Conservation (phyloP, 2,797 vertebrate genomes). For the Zenarchopterus dispar region DNA sequence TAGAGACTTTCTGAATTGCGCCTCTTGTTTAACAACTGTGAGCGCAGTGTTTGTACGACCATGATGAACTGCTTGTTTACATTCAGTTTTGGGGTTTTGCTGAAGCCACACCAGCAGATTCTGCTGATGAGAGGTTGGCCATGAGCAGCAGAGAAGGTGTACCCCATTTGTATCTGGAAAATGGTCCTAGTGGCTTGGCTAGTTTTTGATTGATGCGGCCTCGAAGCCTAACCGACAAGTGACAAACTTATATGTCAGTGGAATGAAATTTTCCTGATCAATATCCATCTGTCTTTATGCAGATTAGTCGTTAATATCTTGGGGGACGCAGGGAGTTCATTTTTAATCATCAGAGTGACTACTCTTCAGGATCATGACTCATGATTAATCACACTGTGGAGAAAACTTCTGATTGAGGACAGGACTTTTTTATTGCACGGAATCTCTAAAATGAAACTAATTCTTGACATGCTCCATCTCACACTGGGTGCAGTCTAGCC, state of each 20-base stretch:
- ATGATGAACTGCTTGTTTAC: conserved; percentile 14
- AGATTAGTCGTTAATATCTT: conserved; percentile 20
- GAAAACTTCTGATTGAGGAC: conserved; percentile 1
- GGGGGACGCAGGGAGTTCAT: not conserved
- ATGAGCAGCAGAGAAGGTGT: conserved; percentile 11
- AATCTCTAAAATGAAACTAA: not conserved
- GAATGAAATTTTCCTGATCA: conserved; percentile 38
- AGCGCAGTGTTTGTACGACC: conserved; percentile 24
- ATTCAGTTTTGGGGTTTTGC: conserved; percentile 13
- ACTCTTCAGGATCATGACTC: conserved; percentile 30
- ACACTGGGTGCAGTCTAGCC: not conserved
- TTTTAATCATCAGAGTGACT: conserved; percentile 11
- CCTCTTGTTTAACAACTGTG: conserved; percentile 34
- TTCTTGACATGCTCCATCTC: not conserved
- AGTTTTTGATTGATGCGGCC: conserved; percentile 48
- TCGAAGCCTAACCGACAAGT: conserved; percentile 29
- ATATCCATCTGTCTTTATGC: conserved; percentile 45
- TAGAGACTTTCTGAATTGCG: conserved; percentile 3
- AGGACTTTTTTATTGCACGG: conserved; percentile 8
- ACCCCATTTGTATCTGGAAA: conserved; percentile 31
- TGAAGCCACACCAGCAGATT: not conserved
- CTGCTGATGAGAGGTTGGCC: conserved; percentile 19
- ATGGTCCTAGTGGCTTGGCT: conserved; percentile 16
- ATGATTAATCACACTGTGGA: conserved; percentile 12
- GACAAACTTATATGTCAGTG: conserved; percentile 43